Conservation (phyloP, 1,140 invertebrate genomes). For the Calliphora vicina region DNA sequence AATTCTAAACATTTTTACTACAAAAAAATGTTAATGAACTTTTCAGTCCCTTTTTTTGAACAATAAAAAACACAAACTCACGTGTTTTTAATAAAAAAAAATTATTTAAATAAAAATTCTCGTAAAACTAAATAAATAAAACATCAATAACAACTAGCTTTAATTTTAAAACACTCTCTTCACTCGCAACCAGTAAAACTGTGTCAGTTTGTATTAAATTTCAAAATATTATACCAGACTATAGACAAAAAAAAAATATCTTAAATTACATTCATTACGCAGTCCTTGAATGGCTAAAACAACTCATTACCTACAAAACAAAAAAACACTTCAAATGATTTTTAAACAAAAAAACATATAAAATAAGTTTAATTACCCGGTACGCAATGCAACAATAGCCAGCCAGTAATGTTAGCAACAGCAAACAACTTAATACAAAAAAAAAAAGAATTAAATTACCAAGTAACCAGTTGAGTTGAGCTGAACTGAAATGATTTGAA, state of each 20-base stretch:
- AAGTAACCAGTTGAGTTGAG: not conserved
- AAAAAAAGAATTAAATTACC: not conserved
- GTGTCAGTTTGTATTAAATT: not conserved
- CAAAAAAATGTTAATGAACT: not conserved
- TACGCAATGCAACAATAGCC: not conserved
- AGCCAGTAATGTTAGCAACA: not conserved
- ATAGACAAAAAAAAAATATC: not conserved
- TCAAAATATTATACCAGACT: not conserved
- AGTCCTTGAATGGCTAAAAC: not conserved
- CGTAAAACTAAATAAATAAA: too few species aligned
- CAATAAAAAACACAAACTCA: not conserved
- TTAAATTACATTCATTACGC: not conserved
- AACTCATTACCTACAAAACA: not conserved
- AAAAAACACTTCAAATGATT: not conserved
- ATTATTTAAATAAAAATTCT: too few species aligned
- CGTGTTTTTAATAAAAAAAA: conserved; percentile 1
- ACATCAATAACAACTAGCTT: too few species aligned
- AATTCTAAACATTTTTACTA: too few species aligned
- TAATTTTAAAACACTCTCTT: not conserved
- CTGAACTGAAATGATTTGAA: not conserved
- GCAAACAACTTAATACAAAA: not conserved
- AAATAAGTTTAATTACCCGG: not conserved
- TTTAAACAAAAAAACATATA: not conserved
- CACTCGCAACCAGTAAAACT: not conserved
- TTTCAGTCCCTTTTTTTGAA: not conserved